phyloP scores from a whole-genome alignment of 1,140 invertebrate species.

The Zaprionus camerounensis region DNA sequence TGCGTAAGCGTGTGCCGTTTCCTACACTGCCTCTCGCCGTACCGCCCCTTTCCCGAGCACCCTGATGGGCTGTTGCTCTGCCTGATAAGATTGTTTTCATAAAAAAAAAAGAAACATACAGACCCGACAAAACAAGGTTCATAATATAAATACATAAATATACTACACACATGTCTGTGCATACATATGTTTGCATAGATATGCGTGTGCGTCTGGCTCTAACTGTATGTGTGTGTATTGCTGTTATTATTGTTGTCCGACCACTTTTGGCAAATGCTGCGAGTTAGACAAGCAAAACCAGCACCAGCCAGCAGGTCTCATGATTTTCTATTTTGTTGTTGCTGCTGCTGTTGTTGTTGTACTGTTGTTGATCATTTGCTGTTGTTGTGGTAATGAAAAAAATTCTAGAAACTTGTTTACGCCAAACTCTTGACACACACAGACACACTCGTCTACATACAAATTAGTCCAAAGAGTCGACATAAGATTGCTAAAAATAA shows the following conservation, averaged over 20 bases:
- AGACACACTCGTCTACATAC: slow-evolving; percentile 59
- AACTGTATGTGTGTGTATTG: slow-evolving; percentile 45
- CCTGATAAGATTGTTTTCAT: slow-evolving; percentile 71
- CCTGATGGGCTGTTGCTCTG: slow-evolving; percentile 27
- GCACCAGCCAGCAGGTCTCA: slow-evolving; percentile 34
- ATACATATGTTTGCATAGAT: not conserved
- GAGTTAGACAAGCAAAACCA: slow-evolving; percentile 30
- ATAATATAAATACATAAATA: slow-evolving; percentile 43
- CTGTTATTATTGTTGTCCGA: slow-evolving; percentile 35
- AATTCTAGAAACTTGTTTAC: slow-evolving; percentile 83
- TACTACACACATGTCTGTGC: slow-evolving; percentile 2
- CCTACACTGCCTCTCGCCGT: not conserved
- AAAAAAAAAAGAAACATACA: slow-evolving; percentile 36
- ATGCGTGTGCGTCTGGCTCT: slow-evolving; percentile 36
- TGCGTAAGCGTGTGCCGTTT: not conserved
- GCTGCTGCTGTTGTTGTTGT: slow-evolving; percentile 23
- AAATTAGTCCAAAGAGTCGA: slow-evolving; percentile 47
- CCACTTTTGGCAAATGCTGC: slow-evolving; percentile 53
- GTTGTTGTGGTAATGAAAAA: slow-evolving; percentile 74
- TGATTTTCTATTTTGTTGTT: slow-evolving; percentile 49
- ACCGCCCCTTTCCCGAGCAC: not conserved
- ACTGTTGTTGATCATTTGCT: slow-evolving; percentile 24
- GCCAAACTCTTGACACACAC: slow-evolving; percentile 61
- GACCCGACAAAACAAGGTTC: slow-evolving; percentile 45
- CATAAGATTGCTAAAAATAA: slow-evolving; percentile 66